phyloP scores from a whole-genome alignment of 2,113 vertebrate species.

The Corythoichthys intestinalis region DNA sequence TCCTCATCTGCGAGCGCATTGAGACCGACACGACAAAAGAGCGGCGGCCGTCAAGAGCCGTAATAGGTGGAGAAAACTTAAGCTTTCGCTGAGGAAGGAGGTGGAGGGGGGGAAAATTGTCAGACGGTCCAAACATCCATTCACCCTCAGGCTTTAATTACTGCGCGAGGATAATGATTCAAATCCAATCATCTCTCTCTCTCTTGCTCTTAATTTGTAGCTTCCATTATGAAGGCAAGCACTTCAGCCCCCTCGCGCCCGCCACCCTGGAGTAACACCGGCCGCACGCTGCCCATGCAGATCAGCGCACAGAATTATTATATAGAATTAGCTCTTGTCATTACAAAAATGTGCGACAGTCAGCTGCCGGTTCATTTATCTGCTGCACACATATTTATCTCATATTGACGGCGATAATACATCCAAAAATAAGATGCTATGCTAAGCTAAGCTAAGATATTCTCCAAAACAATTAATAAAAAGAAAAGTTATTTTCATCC shows the following conservation, averaged over 20 bases:
- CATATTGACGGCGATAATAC: too few species aligned
- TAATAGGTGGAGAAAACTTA: conserved; percentile 6
- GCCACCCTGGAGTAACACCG: conserved; percentile 61
- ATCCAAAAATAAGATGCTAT: too few species aligned
- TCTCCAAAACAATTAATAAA: too few species aligned
- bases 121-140: conserved; percentile 54
- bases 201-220: conserved; percentile 73
- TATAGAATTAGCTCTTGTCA: conserved; percentile 20
- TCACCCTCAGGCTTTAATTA: conserved; percentile 74
- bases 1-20: not conserved
- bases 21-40: not conserved
- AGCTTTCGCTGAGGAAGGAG: conserved; percentile 17
- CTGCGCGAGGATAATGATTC: conserved; percentile 73
- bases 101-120: conserved; percentile 30
- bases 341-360: conserved; percentile 28
- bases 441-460: too few species aligned
- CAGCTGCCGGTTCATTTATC: conserved; percentile 23
- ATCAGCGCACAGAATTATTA: conserved; percentile 34
- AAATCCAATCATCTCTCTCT: conserved; percentile 73
- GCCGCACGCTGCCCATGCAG: conserved; percentile 22
- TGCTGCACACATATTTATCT: conserved; percentile 25
- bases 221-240: conserved; percentile 62
- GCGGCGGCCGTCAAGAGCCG: not conserved
- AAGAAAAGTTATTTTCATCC: too few species aligned
- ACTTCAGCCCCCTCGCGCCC: conserved; percentile 55